Conservation (phyloP, 2,797 vertebrate genomes). For the Siniperca obscura region DNA sequence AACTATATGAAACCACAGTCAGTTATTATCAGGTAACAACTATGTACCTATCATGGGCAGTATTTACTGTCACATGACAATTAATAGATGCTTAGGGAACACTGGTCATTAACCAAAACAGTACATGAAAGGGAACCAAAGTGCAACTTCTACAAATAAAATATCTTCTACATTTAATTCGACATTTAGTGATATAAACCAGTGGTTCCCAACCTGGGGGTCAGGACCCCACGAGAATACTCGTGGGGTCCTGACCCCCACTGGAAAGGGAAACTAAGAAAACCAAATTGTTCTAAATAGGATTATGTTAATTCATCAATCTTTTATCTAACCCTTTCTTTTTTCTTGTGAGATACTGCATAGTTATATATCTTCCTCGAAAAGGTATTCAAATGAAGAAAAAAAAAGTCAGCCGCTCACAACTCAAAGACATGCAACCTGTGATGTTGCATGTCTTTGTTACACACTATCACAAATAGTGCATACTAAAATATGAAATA, state of each 20-base stretch:
- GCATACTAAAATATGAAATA: neutral
- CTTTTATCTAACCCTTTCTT: too few species aligned
- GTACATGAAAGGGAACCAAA: neutral
- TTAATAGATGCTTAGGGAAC: neutral
- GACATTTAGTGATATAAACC: neutral
- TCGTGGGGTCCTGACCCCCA: too few species aligned
- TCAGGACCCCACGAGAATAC: too few species aligned
- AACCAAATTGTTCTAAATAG: too few species aligned
- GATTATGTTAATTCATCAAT: too few species aligned
- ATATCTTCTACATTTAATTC: neutral
- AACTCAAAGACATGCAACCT: neutral
- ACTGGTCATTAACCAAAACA: neutral
- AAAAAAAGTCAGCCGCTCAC: neutral
- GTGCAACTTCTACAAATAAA: neutral
- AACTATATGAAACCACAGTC: neutral
- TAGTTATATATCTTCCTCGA: neutral
- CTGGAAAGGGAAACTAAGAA: too few species aligned
- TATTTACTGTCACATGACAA: neutral
- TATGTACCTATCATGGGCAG: neutral
- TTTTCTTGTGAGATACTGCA: neutral
- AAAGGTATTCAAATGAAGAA: neutral
- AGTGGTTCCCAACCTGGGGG: too few species aligned
- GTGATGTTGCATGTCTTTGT: too few species aligned
- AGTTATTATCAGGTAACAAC: neutral
- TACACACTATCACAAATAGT: neutral